Percentiles rank a stretch among this genome's conserved stretches.
Evolutionary conservation across 2,113 vertebrate genomes (phyloP).

Genomic region (Scomber japonicus): DNA sequence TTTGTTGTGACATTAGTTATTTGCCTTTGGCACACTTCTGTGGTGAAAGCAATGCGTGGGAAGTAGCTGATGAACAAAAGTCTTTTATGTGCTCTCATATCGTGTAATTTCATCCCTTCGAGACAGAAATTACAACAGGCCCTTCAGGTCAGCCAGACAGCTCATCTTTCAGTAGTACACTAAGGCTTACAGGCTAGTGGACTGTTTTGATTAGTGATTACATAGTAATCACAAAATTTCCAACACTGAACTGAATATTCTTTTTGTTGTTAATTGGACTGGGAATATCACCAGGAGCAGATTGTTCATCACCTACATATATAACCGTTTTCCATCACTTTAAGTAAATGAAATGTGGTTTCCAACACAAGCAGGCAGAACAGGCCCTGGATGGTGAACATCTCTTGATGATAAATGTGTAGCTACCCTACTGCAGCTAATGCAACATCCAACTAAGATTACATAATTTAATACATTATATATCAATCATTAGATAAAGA

Average conservation of each 20-base stretch:
- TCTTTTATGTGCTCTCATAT: background rate
- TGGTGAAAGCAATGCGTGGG: background rate
- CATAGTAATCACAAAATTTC: slow-evolving; percentile 3
- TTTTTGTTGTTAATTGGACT: slow-evolving; percentile 2
- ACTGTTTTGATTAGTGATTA: slow-evolving; percentile 14
- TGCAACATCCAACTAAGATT: too few relatives aligned
- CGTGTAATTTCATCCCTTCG: slow-evolving; percentile 6
- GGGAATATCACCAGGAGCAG: background rate
- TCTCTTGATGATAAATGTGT: too few relatives aligned
- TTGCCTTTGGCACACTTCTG: slow-evolving; percentile 29
- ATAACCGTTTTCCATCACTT: background rate
- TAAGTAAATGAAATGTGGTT: too few relatives aligned
- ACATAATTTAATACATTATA: too few relatives aligned
- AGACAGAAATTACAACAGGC: slow-evolving; percentile 13
- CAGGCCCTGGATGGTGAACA: too few relatives aligned
- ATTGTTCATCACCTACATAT: background rate
- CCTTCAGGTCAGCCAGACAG: slow-evolving; percentile 28
- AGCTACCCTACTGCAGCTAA: too few relatives aligned
- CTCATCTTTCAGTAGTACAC: slow-evolving; percentile 29
- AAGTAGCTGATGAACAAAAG: slow-evolving; percentile 5
- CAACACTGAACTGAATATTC: slow-evolving; percentile 6
- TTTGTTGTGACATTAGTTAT: background rate
- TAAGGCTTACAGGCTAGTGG: background rate
- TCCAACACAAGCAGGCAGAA: too few relatives aligned
- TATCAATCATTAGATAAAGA: too few relatives aligned